Evolutionary conservation across 92 coral and sea anemone species (phyloP), one percentile per base, ranked within the genome.

Genomic region (Porites evermanni): DNA sequence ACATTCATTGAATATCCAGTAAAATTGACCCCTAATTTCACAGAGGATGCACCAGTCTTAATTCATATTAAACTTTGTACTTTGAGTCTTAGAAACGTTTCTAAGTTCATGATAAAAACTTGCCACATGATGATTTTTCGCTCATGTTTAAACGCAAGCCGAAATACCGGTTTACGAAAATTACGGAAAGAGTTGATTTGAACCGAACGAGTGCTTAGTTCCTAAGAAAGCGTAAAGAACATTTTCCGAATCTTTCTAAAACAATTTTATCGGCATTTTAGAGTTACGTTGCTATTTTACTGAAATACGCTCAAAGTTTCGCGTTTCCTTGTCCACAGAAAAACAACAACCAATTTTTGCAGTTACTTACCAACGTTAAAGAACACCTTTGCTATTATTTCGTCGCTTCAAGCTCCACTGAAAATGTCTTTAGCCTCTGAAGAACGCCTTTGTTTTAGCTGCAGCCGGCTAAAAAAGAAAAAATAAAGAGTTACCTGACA

Each of bases 151-250:
- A n/a, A 21, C 6, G 20, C 7, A 65, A 72, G 63, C 61, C 24
- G 44, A 79, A 79, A 79, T 72, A 79, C 29, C 3, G 68, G 68
- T 2, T 47, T 79, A 44, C 53, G 85, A 69, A 67, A 53, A 80
- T 80, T 67, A 54, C 53, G 3, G 59, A 17, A 56, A 52, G 29
- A 53, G 59, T 5, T 76, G 6, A 67, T 80, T 72, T 80, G 75
- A 53, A 38, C 75, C 38, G 69, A 8, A 16, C 66, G 54, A 32
- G 47, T 64, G 32, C n/a, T 53, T 32, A 13, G 26, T 18, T 26
- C 18, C 26, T 32, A 78, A 13, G 47, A 38, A 38, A 11, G 13
- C 16, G 17, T 56, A 56, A 56, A 56, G 13, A 17, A 14, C 38
- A 47, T 51, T 61, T 52, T 26, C 80, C 80, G 69, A 77, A 67